Evolutionary conservation across 2,113 vertebrate species (phyloP).

Genomic region (Cynopterus brachyotis): DNA sequence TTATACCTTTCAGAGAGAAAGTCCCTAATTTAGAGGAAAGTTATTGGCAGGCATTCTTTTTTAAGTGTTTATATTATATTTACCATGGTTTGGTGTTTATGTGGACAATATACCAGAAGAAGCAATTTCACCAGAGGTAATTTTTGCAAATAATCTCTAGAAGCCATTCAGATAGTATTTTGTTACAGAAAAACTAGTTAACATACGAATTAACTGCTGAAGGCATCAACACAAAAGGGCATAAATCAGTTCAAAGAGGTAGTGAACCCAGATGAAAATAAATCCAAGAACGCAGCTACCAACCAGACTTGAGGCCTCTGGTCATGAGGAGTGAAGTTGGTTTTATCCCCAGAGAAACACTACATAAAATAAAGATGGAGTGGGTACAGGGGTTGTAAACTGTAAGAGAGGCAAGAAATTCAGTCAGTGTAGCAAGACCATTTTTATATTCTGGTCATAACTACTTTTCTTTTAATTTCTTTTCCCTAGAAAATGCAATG

Average conservation of each 20-base stretch:
- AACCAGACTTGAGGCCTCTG: constrained; percentile 34
- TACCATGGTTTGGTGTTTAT: neutral
- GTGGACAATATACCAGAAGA: neutral
- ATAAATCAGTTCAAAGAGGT: constrained; percentile 52
- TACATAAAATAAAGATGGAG: constrained; percentile 56
- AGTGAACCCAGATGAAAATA: neutral
- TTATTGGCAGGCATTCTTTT: neutral
- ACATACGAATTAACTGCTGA: constrained; percentile 54
- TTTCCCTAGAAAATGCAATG: constrained; percentile 6
- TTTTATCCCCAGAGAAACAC: constrained; percentile 54
- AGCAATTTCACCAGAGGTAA: neutral
- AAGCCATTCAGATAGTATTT: constrained; percentile 24
- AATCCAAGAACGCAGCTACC: constrained; percentile 32
- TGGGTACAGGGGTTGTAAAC: neutral
- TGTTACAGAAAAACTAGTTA: constrained; percentile 31
- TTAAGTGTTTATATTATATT: neutral
- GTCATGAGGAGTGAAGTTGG: constrained; percentile 31
- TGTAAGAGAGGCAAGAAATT: neutral
- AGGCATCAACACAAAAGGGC: constrained; percentile 66
- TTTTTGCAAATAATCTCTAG: constrained; percentile 17
- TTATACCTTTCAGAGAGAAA: neutral
- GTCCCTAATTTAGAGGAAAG: neutral
- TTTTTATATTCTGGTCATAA: constrained; percentile 17
- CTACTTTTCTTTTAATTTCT: constrained; percentile 1
- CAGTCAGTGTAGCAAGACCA: neutral